Conservation (phyloP, 2,888 invertebrate species). For the Papilio gigon region DNA sequence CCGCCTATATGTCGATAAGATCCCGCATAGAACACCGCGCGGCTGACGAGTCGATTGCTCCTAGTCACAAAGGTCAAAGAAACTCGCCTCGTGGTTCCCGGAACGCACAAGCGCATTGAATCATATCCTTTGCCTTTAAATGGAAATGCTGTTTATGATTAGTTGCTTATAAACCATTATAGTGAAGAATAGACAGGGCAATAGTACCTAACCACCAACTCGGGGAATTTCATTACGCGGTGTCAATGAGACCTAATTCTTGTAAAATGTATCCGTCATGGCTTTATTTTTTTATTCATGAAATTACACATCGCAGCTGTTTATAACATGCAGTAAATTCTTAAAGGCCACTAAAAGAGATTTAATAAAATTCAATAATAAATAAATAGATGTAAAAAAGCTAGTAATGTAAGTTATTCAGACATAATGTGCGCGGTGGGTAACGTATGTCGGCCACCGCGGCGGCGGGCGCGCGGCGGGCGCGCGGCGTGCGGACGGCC, state of each 20-base stretch:
- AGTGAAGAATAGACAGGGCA: not conserved
- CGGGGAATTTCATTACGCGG: not conserved
- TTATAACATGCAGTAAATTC: not conserved
- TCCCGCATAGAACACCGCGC: slow-evolving; percentile 57
- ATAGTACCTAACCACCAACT: not conserved
- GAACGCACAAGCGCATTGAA: slow-evolving; percentile 21
- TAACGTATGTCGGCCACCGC: slow-evolving; percentile 68
- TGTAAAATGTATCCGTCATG: not conserved
- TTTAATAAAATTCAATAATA: slow-evolving; percentile 5
- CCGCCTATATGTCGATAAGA: slow-evolving; percentile 63
- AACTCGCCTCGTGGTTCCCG: slow-evolving; percentile 23
- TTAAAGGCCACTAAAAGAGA: not conserved
- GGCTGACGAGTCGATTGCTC: slow-evolving; percentile 40
- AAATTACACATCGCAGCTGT: not conserved
- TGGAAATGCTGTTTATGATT: slow-evolving; percentile 15
- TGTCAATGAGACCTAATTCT: not conserved
- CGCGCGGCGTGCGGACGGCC: slow-evolving; percentile 57
- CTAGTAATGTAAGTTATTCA: slow-evolving; percentile 49
- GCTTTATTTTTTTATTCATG: not conserved
- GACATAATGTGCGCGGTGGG: slow-evolving; percentile 55
- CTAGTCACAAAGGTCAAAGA: slow-evolving; percentile 30
- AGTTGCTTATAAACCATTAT: not conserved
- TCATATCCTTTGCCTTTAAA: slow-evolving; percentile 22
- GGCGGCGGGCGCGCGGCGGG: slow-evolving; percentile 57
- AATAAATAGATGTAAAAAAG: slow-evolving; percentile 38